phyloP scores from a whole-genome alignment of 2,797 vertebrate species.

The Macroramphosus scolopax region DNA sequence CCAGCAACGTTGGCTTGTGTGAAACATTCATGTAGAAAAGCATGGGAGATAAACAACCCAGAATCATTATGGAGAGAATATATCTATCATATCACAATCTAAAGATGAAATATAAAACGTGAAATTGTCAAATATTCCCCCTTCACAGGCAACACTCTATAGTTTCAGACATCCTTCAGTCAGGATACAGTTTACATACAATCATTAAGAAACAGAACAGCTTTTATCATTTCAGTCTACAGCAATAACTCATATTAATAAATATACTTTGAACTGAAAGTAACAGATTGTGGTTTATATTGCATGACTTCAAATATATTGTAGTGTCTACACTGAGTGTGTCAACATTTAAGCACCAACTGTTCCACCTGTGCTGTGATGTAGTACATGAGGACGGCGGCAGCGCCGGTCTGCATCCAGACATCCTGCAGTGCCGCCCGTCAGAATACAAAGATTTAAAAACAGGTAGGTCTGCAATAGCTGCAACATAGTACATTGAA shows the following conservation, averaged over 20 bases:
- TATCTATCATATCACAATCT: constrained; percentile 65
- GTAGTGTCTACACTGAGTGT: constrained; percentile 70
- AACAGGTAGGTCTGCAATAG: constrained; percentile 1
- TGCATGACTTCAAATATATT: constrained; percentile 67
- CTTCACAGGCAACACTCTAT: constrained; percentile 62
- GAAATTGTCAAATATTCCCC: constrained; percentile 64
- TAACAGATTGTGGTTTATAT: constrained; percentile 71
- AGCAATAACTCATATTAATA: constrained; percentile 65
- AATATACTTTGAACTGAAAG: constrained; percentile 70
- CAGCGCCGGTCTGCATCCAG: constrained; percentile 34
- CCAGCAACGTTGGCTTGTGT: constrained; percentile 62
- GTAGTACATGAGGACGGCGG: constrained; percentile 24
- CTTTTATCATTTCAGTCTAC: constrained; percentile 54
- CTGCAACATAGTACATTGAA: constrained; percentile 23
- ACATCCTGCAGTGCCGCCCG: constrained; percentile 30
- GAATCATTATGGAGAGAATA: constrained; percentile 64
- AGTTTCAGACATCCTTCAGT: constrained; percentile 67
- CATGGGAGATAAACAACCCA: constrained; percentile 56
- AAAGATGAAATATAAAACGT: constrained; percentile 71
- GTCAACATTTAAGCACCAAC: constrained; percentile 49
- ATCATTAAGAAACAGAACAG: constrained; percentile 66
- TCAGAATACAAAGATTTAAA: constrained; percentile 3
- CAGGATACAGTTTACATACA: constrained; percentile 70
- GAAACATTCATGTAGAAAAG: constrained; percentile 78
- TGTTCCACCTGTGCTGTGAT: constrained; percentile 49